Conservation (phyloP, 2,797 vertebrate genomes). For the Gephyroberyx darwinii region DNA sequence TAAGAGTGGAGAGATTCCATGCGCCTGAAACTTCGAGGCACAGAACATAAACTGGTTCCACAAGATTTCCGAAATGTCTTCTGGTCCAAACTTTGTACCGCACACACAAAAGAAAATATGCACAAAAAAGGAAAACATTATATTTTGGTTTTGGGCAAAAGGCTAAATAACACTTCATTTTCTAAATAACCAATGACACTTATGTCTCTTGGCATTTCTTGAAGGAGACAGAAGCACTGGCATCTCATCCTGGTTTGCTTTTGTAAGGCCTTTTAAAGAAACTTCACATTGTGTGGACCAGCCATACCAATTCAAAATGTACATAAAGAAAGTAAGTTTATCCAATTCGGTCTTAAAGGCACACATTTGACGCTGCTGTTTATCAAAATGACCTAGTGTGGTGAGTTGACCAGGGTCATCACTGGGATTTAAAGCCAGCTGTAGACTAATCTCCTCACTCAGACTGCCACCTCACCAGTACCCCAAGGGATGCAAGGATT, state of each 20-base stretch:
- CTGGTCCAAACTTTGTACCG: constrained; percentile 67
- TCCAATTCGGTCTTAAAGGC: constrained; percentile 46
- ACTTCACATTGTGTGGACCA: constrained; percentile 53
- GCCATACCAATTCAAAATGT: constrained; percentile 51
- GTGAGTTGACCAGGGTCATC: constrained; percentile 49
- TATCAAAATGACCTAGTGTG: constrained; percentile 65
- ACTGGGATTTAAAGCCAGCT: constrained; percentile 57
- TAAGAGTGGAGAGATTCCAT: constrained; percentile 46
- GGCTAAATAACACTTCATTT: constrained; percentile 72
- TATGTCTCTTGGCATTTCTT: constrained; percentile 70
- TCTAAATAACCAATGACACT: constrained; percentile 69
- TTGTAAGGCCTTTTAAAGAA: constrained; percentile 64
- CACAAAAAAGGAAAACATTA: constrained; percentile 63
- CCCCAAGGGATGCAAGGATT: constrained; percentile 44
- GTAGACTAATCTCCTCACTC: constrained; percentile 52
- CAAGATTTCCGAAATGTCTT: constrained; percentile 67
- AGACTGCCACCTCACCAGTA: constrained; percentile 58
- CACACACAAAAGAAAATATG: constrained; percentile 75
- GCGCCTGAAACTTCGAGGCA: constrained; percentile 65
- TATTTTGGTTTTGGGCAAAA: constrained; percentile 70
- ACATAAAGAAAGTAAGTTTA: constrained; percentile 29
- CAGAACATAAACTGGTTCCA: constrained; percentile 67
- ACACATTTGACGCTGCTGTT: constrained; percentile 71
- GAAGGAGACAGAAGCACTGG: constrained; percentile 58
- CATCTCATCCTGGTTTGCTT: constrained; percentile 66